Percentiles rank a stretch among this genome's conserved stretches.
Evolutionary conservation across 2,797 vertebrate species (phyloP).

Genomic region (Trachops cirrhosus): DNA sequence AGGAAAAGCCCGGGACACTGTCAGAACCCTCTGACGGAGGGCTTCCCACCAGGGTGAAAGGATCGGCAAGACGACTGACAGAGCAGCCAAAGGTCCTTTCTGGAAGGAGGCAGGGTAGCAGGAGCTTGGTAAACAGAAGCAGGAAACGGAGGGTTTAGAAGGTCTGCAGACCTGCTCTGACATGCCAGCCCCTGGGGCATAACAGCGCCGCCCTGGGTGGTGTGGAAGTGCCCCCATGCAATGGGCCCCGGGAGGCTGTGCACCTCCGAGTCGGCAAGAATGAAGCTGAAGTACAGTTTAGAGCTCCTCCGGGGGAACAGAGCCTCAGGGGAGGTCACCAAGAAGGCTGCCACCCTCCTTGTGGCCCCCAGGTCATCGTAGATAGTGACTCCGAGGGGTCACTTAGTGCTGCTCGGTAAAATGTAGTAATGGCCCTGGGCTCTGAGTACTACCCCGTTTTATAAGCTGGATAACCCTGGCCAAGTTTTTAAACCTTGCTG

Average conservation of each 20-base stretch:
- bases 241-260: background rate
- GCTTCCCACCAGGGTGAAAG: background rate
- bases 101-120: background rate
- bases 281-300: background rate
- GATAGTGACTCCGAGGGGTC: background rate
- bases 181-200: background rate
- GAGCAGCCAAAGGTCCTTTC: background rate
- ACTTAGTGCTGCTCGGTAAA: background rate
- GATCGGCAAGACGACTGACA: background rate
- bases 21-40: background rate
- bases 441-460: background rate
- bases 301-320: background rate
- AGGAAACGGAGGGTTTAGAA: slow-evolving; percentile 22
- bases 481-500: background rate
- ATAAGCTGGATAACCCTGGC: background rate
- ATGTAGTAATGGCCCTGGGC: background rate
- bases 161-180: background rate
- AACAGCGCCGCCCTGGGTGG: slow-evolving; percentile 43
- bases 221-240: background rate
- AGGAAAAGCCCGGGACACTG: background rate
- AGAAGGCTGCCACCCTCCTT: background rate
- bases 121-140: slow-evolving; percentile 1
- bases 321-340: background rate
- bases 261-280: background rate
- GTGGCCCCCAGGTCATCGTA: background rate